Conservation (phyloP, 1,140 invertebrate genomes). For the Drosophila athabasca region DNA sequence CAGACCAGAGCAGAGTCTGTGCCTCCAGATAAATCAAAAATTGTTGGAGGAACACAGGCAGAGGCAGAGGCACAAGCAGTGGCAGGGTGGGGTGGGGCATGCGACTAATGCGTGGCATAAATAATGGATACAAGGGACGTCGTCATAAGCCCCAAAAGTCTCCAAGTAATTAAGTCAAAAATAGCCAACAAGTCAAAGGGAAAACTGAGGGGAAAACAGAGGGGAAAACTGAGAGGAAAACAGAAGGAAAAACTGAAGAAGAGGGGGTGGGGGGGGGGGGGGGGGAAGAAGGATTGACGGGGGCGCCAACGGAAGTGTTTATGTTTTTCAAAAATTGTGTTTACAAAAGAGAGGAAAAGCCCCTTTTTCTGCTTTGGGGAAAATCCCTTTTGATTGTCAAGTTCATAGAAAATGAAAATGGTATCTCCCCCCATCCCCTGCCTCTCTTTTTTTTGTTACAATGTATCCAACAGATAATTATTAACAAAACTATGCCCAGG, state of each 20-base stretch:
- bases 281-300: slow-evolving; percentile 19
- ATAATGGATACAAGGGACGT: slow-evolving; percentile 33
- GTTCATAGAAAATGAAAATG: slow-evolving; percentile 74
- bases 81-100: background rate
- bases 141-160: slow-evolving; percentile 40
- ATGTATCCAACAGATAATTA: slow-evolving; percentile 63
- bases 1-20: slow-evolving; percentile 16
- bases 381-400: slow-evolving; percentile 79
- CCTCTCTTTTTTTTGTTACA: slow-evolving; percentile 37
- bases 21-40: slow-evolving; percentile 54
- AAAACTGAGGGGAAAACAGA: slow-evolving; percentile 26
- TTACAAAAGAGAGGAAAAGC: slow-evolving; percentile 42
- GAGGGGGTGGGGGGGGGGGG: no score
- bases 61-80: background rate
- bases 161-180: slow-evolving; percentile 72
- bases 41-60: slow-evolving; percentile 17
- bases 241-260: background rate
- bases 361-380: slow-evolving; percentile 21
- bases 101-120: slow-evolving; percentile 51
- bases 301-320: slow-evolving; percentile 69
- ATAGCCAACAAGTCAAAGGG: slow-evolving; percentile 49
- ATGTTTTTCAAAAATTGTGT: slow-evolving; percentile 63
- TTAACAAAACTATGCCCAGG: slow-evolving; percentile 56
- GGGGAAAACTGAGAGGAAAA: slow-evolving; percentile 9
- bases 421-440: slow-evolving; percentile 7